Evolutionary conservation across 2,888 invertebrate genomes (phyloP).

Genomic region (Parasteatoda lunata): DNA sequence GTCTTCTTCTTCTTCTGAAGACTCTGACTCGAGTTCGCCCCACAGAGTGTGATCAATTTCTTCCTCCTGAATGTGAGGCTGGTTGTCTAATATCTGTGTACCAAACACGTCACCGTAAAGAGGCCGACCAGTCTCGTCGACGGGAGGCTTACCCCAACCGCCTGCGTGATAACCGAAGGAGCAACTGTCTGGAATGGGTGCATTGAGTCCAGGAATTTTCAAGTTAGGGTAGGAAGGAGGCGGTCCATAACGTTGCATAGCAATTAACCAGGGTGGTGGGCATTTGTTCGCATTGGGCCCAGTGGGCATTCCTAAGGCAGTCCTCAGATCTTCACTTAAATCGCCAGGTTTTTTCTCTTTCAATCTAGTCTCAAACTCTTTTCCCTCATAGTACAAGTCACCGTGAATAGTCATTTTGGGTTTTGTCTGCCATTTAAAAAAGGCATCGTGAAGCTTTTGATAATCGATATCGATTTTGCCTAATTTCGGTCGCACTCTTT

Average conservation of each 20-base stretch:
- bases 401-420: slow-evolving; percentile 99
- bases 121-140: slow-evolving; percentile 97
- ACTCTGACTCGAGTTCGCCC: slow-evolving; percentile 97
- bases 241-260: slow-evolving; percentile 98
- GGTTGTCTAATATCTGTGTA: slow-evolving; percentile 75
- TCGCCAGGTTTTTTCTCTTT: slow-evolving; percentile 99
- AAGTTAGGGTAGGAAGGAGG: slow-evolving; percentile 99
- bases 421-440: slow-evolving; percentile 99
- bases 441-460: slow-evolving; percentile 98
- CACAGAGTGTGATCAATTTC: slow-evolving; percentile 95
- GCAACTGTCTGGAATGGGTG: slow-evolving; percentile 97
- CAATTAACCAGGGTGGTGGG: slow-evolving; percentile 96
- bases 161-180: slow-evolving; percentile 99
- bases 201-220: slow-evolving; percentile 82
- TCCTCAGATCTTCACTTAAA: slow-evolving; percentile 93
- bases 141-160: slow-evolving; percentile 99
- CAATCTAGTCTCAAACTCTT: slow-evolving; percentile 97
- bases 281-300: slow-evolving; percentile 82
- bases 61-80: slow-evolving; percentile 83
- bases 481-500: slow-evolving; percentile 95
- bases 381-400: slow-evolving; percentile 98
- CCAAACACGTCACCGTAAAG: slow-evolving; percentile 99
- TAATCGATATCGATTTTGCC: slow-evolving; percentile 99
- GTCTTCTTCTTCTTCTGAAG: slow-evolving; percentile 82
- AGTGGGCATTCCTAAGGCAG: slow-evolving; percentile 98